Conservation (phyloP, 2,797 vertebrate species). For the Parauchenoglanis punctatus region DNA sequence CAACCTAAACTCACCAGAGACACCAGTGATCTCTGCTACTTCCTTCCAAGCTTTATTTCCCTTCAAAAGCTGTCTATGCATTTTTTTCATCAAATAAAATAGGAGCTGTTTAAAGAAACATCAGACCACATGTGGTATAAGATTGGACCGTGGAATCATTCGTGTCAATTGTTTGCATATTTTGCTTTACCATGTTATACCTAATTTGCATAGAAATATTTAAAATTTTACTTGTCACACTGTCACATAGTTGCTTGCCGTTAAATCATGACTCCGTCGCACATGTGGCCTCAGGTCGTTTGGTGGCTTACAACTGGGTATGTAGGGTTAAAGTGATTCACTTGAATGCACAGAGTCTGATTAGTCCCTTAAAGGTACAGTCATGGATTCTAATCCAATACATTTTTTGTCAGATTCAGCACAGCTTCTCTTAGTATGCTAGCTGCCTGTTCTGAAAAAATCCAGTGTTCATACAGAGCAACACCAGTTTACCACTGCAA, state of each 20-base stretch:
- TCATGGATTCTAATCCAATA: too few species aligned
- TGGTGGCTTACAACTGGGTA: not conserved
- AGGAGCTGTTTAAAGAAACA: not conserved
- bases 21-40: not conserved
- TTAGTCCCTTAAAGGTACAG: not conserved
- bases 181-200: not conserved
- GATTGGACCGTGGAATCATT: not conserved
- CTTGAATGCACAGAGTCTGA: not conserved
- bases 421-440: too few species aligned
- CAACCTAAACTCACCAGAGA: not conserved
- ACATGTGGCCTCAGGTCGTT: not conserved
- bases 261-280: not conserved
- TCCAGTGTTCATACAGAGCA: not conserved
- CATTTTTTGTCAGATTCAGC: too few species aligned
- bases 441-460: too few species aligned
- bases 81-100: not conserved
- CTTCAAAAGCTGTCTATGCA: not conserved
- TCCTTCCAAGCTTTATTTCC: not conserved
- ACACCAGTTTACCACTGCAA: not conserved
- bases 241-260: not conserved
- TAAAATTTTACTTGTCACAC: not conserved
- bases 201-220: not conserved
- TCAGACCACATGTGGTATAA: not conserved
- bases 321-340: not conserved
- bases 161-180: not conserved